Evolutionary conservation across 2,888 invertebrate genomes (phyloP), one percentile per base, ranked within the genome.

Genomic region (Caenorhabditis sp.): DNA sequence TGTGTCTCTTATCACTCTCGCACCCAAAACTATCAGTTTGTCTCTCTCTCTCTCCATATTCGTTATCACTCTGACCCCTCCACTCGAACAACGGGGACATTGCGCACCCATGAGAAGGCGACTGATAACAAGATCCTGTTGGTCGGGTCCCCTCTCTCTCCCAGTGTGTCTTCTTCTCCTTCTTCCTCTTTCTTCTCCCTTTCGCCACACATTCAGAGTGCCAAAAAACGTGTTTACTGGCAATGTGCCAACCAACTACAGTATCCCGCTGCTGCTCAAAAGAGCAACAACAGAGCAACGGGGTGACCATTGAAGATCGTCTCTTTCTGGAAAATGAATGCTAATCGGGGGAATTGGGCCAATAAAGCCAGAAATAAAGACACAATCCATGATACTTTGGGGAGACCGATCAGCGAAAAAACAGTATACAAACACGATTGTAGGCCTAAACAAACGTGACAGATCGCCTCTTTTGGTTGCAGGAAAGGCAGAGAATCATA

Each of bases 51-150:
- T 32, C n/a, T n/a, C n/a, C n/a, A n/a, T 32, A 32, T 32, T 15
- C 37, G 60, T 67, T 74, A 67, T 67, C 67, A 67, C 20, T 58
- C 13, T 74, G 74, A 74, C 74, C 74, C 28, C 61, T 47, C 50
- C 53, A 60, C 51, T 18, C 35, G 55, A 18, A 60, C 47, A 51
- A 44, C 40, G 74, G 35, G 74, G 65, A 67, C 74, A 60, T 60
- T 47, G 74, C 74, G 74, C 74, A 74, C 74, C 74, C 74, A 74
- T 18, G 18, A 61, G 61, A 61, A 56, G 56, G 35, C 40, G 53
- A 40, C 28, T 61, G 40, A 60, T 32, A 60, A 55, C 50, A 40
- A n/a, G 37, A 62, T 62, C 62, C 47, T 26, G 62, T 62, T 44
- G 26, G 61, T 13, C 40, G 40, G 35, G 32, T 26, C 55, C 37